A percentile compares a stretch with the other conserved stretches of the same genome.
These are phyloP conservation scores for Mustela nigripes DNA, from an alignment of 2,113 vertebrate genomes.

Conservation along the genomic window DNA sequence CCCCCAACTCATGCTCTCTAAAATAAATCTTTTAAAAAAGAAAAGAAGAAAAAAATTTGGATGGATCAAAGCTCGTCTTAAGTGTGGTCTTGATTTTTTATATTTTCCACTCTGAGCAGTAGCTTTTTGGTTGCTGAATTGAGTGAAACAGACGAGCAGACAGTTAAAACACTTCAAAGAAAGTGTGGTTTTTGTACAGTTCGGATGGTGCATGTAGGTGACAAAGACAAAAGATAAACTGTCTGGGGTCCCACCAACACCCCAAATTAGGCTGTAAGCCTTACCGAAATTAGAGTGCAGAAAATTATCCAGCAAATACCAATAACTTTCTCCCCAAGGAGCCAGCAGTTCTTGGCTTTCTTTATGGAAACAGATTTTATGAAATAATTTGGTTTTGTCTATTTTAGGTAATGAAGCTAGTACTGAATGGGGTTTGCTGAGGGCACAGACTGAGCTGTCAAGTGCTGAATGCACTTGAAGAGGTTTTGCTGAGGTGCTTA, in stretches of 20 bases:
- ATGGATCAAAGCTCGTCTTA: neutral
- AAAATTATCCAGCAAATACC: neutral
- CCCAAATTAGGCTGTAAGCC: neutral
- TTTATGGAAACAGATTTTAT: slow-evolving; percentile 52
- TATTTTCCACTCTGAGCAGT: neutral
- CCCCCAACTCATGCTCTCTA: neutral
- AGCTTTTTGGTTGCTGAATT: neutral
- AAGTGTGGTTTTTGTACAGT: neutral
- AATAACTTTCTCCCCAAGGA: neutral
- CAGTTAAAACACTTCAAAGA: neutral
- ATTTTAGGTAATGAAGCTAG: slow-evolving; percentile 28
- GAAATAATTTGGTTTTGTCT: slow-evolving; percentile 40
- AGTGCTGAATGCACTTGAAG: neutral
- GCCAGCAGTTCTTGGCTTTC: neutral
- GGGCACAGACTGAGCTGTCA: neutral
- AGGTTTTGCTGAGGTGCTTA: neutral
- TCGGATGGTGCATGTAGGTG: neutral
- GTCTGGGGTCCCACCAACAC: neutral
- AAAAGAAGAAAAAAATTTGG: neutral
- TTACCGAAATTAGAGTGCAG: neutral
- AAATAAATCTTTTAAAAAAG: neutral
- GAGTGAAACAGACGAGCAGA: neutral
- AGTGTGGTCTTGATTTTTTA: neutral
- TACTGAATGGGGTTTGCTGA: neutral
- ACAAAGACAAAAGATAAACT: neutral